Percentiles rank a stretch among this genome's conserved stretches.
These are phyloP conservation scores for Scaptomyza polygonia DNA, from an alignment of 2,888 invertebrate genomes.

Conservation along the genomic window DNA sequence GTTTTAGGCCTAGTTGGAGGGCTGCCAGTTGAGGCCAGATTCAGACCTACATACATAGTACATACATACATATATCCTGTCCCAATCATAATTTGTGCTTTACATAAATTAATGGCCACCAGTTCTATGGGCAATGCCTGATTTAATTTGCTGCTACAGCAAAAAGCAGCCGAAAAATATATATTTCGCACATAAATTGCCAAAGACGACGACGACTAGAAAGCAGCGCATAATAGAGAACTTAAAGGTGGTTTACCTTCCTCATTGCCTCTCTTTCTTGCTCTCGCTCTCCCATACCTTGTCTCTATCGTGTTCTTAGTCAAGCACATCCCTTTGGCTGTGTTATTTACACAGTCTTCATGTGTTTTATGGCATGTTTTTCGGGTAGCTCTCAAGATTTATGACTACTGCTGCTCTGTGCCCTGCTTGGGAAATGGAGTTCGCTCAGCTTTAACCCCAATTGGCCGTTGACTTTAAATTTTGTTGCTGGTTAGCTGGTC, in stretches of 20 bases:
- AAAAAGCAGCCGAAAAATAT: constrained; percentile 40
- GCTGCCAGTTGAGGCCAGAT: constrained; percentile 48
- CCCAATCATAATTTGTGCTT: constrained; percentile 81
- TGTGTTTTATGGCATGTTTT: constrained; percentile 77
- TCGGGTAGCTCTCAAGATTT: constrained; percentile 58
- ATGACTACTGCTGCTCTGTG: constrained; percentile 36
- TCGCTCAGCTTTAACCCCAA: constrained; percentile 41
- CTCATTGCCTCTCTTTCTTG: not conserved
- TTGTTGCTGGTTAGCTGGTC: constrained; percentile 23
- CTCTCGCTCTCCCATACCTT: constrained; percentile 8
- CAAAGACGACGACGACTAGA: constrained; percentile 15
- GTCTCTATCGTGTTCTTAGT: constrained; percentile 8
- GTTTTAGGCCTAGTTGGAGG: constrained; percentile 69
- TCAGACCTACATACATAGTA: constrained; percentile 8
- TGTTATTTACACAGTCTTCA: constrained; percentile 76
- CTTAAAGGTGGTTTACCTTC: constrained; percentile 51
- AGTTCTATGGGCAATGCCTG: constrained; percentile 56
- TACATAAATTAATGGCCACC: constrained; percentile 80
- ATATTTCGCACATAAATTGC: constrained; percentile 75
- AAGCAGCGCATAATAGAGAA: constrained; percentile 4
- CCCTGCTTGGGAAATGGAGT: constrained; percentile 26
- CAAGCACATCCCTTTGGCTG: constrained; percentile 36
- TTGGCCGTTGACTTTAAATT: constrained; percentile 40
- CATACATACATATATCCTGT: constrained; percentile 18
- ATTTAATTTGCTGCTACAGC: constrained; percentile 58